Base-by-base conservation (phyloP, 2,888 invertebrate species). In the Pachycephus smyrnensis region DNA sequence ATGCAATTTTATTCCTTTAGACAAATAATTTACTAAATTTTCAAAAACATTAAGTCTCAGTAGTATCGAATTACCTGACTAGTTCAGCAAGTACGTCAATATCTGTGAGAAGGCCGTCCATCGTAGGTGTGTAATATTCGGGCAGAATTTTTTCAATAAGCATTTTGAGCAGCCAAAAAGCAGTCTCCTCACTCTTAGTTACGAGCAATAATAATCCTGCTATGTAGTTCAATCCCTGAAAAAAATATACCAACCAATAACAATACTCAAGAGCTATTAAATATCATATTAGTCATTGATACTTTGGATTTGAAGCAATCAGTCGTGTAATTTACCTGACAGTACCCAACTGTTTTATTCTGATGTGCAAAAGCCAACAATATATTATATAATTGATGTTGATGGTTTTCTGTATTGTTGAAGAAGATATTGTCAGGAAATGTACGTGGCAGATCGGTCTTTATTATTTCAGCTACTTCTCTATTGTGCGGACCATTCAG, bases 341-440 rank as follows among this genome's bases (percentile, higher is more conserved):
- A 98, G 91, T 98, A 98, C 40, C 98, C 98, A 86, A 98, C 96
- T 79, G 94, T 95, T 86, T 94, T 94, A 92, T 98, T 98, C 88
- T 96, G 96, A 89, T 97, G 96, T 77, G 97, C 98, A 92, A 97
- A 97, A 3, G 98, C 97, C 85, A 96, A 94, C 80, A 98, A 93
- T 87, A 98, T 95, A 91, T 97, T 96, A 87, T 95, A 97, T 75
- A 98, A 92, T 86, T 97, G 95, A 81, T 94, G 93, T 83, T 96
- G 95, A 83, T 96, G 94, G 81, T 95, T 94, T 77, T 95, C 95
- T 77, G 95, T 94, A 82, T 95, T 95, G 81, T 95, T 95, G 90
- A 98, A 98, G 92, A 96, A 97, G 85, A 98, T 97, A 92, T 98
- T 98, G 90, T 98, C 98, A 77, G 98, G 98, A 93, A 98, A 98